Percentiles rank a stretch among this genome's conserved stretches.
Conservation (phyloP, 1,140 invertebrate species). For the Streblospio benedicti region DNA sequence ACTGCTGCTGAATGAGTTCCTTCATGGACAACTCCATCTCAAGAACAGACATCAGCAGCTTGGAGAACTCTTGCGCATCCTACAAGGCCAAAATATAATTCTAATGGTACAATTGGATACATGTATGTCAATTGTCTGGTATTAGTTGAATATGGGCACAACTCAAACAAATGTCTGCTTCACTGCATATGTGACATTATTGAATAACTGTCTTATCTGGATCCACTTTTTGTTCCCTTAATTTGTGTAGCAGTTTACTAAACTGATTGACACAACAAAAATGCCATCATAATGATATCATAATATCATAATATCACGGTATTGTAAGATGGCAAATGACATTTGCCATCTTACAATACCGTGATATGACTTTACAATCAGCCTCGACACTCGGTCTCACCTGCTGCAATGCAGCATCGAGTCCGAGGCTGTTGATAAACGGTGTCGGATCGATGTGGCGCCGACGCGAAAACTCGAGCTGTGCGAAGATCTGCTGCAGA, state of each 20-base stretch:
- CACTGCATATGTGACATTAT: background rate
- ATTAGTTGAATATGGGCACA: background rate
- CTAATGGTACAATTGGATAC: background rate
- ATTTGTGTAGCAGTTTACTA: background rate
- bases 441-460: constrained; percentile 56
- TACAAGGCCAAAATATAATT: constrained; percentile 42
- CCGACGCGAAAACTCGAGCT: constrained; percentile 49
- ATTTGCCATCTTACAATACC: background rate
- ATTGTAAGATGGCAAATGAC: too few relatives aligned
- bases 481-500: constrained; percentile 60
- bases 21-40: constrained; percentile 48
- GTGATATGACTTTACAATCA: background rate
- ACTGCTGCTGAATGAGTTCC: constrained; percentile 55
- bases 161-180: background rate
- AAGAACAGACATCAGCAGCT: constrained; percentile 58
- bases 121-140: background rate
- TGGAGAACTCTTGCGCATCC: constrained; percentile 67
- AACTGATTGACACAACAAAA: background rate
- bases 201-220: background rate
- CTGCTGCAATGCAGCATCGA: constrained; percentile 56
- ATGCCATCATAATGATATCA: background rate
- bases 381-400: constrained; percentile 13
- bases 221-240: background rate
- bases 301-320: background rate
- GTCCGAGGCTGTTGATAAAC: constrained; percentile 56